Evolutionary conservation across 2,797 vertebrate genomes (phyloP).

Genomic region (Synanceia verrucosa): DNA sequence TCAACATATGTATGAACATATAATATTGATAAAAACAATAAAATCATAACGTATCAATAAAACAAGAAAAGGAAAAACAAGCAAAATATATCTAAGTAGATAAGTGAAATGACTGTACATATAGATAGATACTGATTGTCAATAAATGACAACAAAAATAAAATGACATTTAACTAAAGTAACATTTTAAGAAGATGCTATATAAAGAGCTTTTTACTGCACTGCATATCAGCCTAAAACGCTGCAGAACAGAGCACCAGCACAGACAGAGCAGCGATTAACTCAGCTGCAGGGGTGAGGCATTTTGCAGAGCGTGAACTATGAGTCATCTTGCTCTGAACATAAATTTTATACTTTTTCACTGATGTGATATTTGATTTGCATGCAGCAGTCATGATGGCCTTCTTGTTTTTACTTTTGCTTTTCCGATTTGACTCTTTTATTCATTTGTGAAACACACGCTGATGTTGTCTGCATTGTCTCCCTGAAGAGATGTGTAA

Average conservation of each 20-base stretch:
- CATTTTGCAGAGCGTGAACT: constrained; percentile 41
- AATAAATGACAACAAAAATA: neutral
- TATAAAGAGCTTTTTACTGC: neutral
- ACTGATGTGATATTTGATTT: constrained; percentile 39
- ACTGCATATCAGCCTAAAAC: neutral
- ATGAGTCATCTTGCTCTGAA: constrained; percentile 43
- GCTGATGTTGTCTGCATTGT: constrained; percentile 9
- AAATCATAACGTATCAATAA: neutral
- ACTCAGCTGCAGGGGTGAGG: constrained; percentile 58
- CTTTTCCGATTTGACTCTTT: neutral
- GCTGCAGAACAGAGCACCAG: constrained; percentile 21
- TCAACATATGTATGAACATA: neutral
- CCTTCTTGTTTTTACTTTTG: neutral
- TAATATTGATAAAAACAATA: neutral
- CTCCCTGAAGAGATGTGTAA: constrained; percentile 32
- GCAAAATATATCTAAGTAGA: neutral
- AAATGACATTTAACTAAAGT: neutral
- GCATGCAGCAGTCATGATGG: constrained; percentile 12
- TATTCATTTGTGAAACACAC: constrained; percentile 22
- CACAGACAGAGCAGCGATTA: constrained; percentile 35
- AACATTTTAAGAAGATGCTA: neutral
- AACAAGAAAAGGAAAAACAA: neutral
- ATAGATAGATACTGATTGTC: neutral
- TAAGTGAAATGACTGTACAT: neutral
- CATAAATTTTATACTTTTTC: constrained; percentile 15